Conservation (phyloP, 2,797 vertebrate species). For the Mormyrops boulengeri region DNA sequence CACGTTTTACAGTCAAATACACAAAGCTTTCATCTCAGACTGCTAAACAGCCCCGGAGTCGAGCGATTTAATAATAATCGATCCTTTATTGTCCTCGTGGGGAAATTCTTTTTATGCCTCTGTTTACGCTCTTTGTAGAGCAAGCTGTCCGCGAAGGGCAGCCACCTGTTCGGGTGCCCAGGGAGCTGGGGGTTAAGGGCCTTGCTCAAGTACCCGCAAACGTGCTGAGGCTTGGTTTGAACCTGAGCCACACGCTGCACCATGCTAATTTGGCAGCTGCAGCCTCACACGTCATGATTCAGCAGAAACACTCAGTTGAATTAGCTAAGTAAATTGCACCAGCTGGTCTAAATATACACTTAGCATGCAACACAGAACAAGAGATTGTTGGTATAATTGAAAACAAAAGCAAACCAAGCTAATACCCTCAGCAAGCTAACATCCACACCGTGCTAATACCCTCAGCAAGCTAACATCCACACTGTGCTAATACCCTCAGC, state of each 20-base stretch:
- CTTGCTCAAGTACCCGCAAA: too few species aligned
- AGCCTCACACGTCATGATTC: background rate
- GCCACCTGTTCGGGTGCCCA: too few species aligned
- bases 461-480: background rate
- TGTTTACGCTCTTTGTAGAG: too few species aligned
- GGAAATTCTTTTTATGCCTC: too few species aligned
- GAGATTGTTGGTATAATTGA: background rate
- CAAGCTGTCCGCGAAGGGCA: too few species aligned
- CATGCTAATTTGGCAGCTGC: background rate
- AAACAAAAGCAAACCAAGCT: background rate
- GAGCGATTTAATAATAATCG: too few species aligned
- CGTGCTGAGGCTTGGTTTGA: too few species aligned
- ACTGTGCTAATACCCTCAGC: background rate
- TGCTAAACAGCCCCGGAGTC: background rate
- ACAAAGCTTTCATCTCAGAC: conserved; percentile 15
- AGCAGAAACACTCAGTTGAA: background rate
- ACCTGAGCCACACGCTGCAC: too few species aligned
- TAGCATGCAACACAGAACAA: background rate
- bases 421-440: background rate
- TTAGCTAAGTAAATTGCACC: background rate
- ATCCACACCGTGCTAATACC: background rate
- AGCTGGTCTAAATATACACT: background rate
- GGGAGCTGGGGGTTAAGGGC: too few species aligned
- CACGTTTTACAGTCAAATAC: conserved; percentile 54
- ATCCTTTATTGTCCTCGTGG: too few species aligned